These are phyloP conservation scores for Gavia stellata DNA, from an alignment of 2,113 vertebrate genomes.

Conservation along the genomic window DNA sequence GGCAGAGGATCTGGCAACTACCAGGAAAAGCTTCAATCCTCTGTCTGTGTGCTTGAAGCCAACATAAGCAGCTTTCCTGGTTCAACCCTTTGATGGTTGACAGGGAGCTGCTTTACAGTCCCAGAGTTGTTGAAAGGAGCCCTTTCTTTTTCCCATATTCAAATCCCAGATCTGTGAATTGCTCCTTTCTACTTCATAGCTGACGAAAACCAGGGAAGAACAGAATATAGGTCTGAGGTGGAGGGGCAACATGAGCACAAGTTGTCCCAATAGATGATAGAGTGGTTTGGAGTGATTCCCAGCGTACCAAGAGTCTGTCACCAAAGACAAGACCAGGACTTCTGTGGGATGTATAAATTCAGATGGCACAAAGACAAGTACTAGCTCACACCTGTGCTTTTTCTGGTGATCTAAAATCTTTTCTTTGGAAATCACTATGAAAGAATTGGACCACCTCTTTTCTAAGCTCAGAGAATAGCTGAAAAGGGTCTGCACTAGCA, in stretches of 20 bases:
- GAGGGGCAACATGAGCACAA: neutral
- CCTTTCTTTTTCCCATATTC: neutral
- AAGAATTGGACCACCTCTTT: neutral
- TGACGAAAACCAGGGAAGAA: neutral
- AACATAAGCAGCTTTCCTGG: neutral
- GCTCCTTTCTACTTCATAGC: neutral
- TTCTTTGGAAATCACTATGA: neutral
- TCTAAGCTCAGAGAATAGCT: neutral
- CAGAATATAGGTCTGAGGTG: neutral
- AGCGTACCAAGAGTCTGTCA: neutral
- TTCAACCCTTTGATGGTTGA: constrained; percentile 11
- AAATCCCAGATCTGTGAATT: neutral
- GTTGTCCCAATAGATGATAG: neutral
- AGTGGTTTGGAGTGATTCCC: neutral
- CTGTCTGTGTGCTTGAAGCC: neutral
- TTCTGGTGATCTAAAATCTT: neutral
- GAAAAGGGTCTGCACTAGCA: neutral
- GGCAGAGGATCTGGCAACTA: neutral
- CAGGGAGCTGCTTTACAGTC: neutral
- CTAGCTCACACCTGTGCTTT: neutral
- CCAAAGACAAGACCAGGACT: neutral
- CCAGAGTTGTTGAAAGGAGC: neutral
- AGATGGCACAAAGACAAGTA: neutral
- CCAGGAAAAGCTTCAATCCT: neutral
- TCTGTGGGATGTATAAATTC: neutral